phyloP scores from a whole-genome alignment of 2,797 vertebrate genomes.

The Gymnothorax javanicus region DNA sequence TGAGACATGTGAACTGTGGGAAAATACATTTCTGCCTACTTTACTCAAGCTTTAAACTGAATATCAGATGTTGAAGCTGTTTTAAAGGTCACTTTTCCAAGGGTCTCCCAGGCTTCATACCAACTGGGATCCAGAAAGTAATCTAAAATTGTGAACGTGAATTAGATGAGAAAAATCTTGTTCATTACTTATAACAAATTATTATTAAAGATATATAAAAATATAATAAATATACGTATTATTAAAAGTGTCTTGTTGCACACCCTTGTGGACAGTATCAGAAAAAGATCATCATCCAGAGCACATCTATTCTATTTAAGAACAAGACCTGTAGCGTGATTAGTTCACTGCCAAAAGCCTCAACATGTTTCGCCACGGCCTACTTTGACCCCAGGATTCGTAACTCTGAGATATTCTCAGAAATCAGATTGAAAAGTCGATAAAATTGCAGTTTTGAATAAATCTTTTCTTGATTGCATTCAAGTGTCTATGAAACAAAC shows the following conservation, averaged over 20 bases:
- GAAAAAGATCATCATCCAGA: background rate
- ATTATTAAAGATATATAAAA: background rate
- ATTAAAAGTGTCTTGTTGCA: background rate
- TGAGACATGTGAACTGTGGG: background rate
- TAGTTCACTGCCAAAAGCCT: background rate
- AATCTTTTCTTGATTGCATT: background rate
- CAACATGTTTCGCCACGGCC: background rate
- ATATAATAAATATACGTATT: background rate
- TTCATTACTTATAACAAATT: background rate
- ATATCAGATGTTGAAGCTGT: slow-evolving; percentile 15
- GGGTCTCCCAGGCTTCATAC: background rate
- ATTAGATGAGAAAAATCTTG: background rate
- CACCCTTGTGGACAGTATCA: background rate
- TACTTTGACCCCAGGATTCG: background rate
- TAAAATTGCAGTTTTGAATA: background rate
- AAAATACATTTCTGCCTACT: background rate
- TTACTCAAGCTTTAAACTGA: slow-evolving; percentile 7
- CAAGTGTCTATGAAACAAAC: background rate
- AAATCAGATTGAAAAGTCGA: background rate
- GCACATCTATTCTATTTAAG: background rate
- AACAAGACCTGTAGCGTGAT: background rate
- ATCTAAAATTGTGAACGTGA: background rate
- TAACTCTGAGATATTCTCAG: background rate
- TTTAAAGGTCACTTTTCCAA: slow-evolving; percentile 22
- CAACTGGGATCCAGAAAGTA: background rate